Evolutionary conservation across 92 coral and sea anemone species (phyloP), one percentile per base, ranked within the genome.

Genomic region (Plumapathes pennacea): DNA sequence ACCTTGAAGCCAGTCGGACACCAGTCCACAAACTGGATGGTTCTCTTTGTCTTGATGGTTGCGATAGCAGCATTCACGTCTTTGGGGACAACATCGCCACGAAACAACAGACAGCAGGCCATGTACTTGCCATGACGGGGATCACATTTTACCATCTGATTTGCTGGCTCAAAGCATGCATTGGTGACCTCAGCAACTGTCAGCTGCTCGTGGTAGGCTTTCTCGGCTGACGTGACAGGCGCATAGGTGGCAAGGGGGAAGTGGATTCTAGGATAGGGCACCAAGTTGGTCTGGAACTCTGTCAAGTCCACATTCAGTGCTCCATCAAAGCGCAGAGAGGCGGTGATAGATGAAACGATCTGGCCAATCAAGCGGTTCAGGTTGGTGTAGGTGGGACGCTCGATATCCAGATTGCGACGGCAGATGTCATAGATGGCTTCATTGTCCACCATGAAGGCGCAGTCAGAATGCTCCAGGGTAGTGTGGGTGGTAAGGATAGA

Each of bases 171-270:
- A 55, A 76, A 82, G 29, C 89, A 82, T 11, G 88, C 82, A 38
- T 67, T 81, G 44, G 88, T 81, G 47, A 81, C 67, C 10, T 81
- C 88, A 9, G 83, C 88, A 53, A 81, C 88, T 11, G 44, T 72
- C 48, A 80, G 32, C 69, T 80, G 85, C 69, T 79, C 85, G 9
- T 80, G 86, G 60, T 85, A 78, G 31, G 91, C 91, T 36, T 80
- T 85, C 56, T 85, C 86, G 1, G 91, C 83, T 22, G 86, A 79
- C 45, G 74, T 85, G 38, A 85, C 72, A 0, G 91, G 91, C 2
- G 91, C 91, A 52, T 85, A 85, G 23, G 96, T 88, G 52, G 88
- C 87, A 70, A 86, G 57, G 32, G 95, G 95, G 77, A 86, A 86
- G 63, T 86, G 95, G 49, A 86, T 86, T 36, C 96, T 82, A 5